Conservation (phyloP, 2,888 invertebrate genomes). For the Odiellus spinosus region DNA sequence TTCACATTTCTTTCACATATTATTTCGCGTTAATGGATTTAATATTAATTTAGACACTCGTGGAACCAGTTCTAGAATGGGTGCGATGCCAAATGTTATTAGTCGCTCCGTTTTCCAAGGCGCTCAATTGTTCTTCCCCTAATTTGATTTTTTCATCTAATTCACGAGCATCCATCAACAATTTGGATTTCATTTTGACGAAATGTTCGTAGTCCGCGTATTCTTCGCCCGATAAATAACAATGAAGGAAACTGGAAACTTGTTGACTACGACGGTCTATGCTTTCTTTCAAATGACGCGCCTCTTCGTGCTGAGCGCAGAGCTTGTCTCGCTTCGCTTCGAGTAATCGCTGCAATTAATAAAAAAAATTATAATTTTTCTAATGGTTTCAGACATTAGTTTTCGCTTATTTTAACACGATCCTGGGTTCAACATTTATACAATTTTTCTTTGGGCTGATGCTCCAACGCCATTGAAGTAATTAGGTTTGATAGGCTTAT, state of each 20-base stretch:
- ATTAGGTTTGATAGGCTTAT: too few relatives aligned
- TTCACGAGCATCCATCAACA: conserved; percentile 64
- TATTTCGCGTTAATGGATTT: too few relatives aligned
- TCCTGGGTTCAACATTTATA: too few relatives aligned
- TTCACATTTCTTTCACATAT: too few relatives aligned
- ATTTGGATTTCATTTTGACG: conserved; percentile 69
- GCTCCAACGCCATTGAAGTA: too few relatives aligned
- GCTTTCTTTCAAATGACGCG: conserved; percentile 59
- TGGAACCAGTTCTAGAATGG: neutral
- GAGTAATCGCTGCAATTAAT: conserved; percentile 36
- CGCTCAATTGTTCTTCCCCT: conserved; percentile 11
- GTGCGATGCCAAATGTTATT: neutral
- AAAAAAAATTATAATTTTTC: neutral
- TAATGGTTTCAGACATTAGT: too few relatives aligned
- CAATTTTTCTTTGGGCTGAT: too few relatives aligned
- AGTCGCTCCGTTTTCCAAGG: conserved; percentile 3
- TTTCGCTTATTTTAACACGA: too few relatives aligned
- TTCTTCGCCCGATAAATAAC: conserved; percentile 53
- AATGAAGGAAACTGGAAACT: conserved; percentile 50
- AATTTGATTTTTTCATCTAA: conserved; percentile 54
- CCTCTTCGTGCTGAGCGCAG: conserved; percentile 60
- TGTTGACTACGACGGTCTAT: conserved; percentile 58
- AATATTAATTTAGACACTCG: too few relatives aligned
- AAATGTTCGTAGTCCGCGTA: conserved; percentile 66
- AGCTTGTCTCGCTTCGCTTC: conserved; percentile 59